These are phyloP conservation scores for Sebastes minor DNA, from an alignment of 2,797 vertebrate genomes.

Conservation along the genomic window DNA sequence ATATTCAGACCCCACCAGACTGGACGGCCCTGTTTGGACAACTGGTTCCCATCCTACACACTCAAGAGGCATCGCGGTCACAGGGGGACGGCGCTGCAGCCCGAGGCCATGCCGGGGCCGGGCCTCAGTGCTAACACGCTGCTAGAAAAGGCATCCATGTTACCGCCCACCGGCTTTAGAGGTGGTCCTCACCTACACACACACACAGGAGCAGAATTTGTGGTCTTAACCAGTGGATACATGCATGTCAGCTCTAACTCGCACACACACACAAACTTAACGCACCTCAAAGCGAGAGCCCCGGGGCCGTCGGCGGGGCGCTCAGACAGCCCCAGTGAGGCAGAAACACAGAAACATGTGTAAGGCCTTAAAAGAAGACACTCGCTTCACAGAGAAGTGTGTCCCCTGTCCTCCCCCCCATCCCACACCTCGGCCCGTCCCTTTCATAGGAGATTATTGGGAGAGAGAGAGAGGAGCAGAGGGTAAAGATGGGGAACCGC, in stretches of 20 bases:
- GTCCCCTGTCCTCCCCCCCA: slow-evolving; percentile 39
- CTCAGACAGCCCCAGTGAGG: slow-evolving; percentile 51
- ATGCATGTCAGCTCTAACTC: slow-evolving; percentile 26
- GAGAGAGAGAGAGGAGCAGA: slow-evolving; percentile 70
- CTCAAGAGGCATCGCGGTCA: slow-evolving; percentile 50
- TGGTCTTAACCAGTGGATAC: slow-evolving; percentile 18
- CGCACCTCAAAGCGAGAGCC: slow-evolving; percentile 69
- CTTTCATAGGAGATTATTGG: slow-evolving; percentile 76
- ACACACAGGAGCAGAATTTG: slow-evolving; percentile 13
- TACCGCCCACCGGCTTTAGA: slow-evolving; percentile 54
- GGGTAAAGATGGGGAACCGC: slow-evolving; percentile 76
- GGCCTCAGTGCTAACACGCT: slow-evolving; percentile 29
- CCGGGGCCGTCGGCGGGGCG: slow-evolving; percentile 61
- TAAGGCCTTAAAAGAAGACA: slow-evolving; percentile 78
- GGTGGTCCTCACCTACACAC: slow-evolving; percentile 35
- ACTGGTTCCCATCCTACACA: slow-evolving; percentile 81
- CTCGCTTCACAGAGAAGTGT: slow-evolving; percentile 72
- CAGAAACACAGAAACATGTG: slow-evolving; percentile 81
- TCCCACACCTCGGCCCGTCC: slow-evolving; percentile 68
- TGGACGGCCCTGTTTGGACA: slow-evolving; percentile 82
- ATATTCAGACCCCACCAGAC: slow-evolving; percentile 63
- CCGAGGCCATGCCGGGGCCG: slow-evolving; percentile 44
- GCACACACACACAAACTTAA: slow-evolving; percentile 43
- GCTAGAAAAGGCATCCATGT: slow-evolving; percentile 48
- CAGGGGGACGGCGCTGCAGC: slow-evolving; percentile 46